Base-by-base conservation (phyloP, 1,140 invertebrate genomes). In the Drosophila lini region DNA sequence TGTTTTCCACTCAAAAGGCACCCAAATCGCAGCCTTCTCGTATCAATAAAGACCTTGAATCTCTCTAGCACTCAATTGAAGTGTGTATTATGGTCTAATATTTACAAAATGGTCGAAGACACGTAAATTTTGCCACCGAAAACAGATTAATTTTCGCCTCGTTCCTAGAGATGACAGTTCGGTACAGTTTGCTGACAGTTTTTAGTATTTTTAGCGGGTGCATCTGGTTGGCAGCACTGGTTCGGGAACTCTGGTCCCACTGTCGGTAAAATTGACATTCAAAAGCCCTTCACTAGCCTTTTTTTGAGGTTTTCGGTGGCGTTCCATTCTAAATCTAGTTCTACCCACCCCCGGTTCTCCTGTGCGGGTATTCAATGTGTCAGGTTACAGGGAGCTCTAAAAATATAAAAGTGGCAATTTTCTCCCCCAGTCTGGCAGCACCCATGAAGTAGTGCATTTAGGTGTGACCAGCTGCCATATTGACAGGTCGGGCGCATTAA, bases 61-160 rank as follows among this genome's bases (percentile, higher is more conserved):
- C 9, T 31, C 13, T 6, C 10, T 11, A 15, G n/a, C 58, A 56
- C 71, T 45, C 16, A 25, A 32, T 40, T 52, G 1, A 10, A 52
- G 9, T 8, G 22, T 15, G 16, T 41, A 25, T 34, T 57, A 44
- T 42, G 19, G 15, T 10, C 55, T 42, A 70, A 50, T 80, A 88
- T 77, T 77, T 88, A 80, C 63, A 80, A n/a, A 53, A 47, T 55
- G 50, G 38, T 68, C 55, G 56, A 67, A 82, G 59, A 56, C 65
- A 73, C 48, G 81, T 74, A 75, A 77, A 74, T 71, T 77, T 80
- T 59, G 60, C 65, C 62, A 86, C 67, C 80, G 57, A 64, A 84
- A 88, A 81, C 52, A 61, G 47, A 85, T 65, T 70, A 65, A 38
- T 47, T 68, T 78, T 88, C 78, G 74, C 82, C 73, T 59, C 41